Conservation (phyloP, 2,113 vertebrate genomes). For the Sarotherodon lohbergeri region DNA sequence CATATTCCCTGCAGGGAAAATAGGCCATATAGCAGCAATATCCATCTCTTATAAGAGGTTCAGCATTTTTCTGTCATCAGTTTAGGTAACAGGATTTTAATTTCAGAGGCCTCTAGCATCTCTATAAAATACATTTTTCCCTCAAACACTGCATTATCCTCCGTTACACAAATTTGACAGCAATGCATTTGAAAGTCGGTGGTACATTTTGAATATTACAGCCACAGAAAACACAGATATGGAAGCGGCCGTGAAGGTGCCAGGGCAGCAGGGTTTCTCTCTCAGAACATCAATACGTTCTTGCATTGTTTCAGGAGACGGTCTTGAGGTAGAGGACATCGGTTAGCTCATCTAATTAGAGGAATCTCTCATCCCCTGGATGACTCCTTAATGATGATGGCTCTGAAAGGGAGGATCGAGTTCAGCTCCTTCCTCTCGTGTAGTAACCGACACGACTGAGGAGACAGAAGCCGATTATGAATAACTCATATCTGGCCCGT, state of each 20-base stretch:
- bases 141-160: background rate
- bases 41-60: background rate
- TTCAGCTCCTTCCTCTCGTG: constrained; percentile 80
- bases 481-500: background rate
- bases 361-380: constrained; percentile 60
- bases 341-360: background rate
- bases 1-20: background rate
- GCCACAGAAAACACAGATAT: background rate
- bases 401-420: constrained; percentile 79
- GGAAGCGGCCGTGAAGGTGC: background rate
- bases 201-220: background rate
- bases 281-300: background rate
- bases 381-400: constrained; percentile 50
- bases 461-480: constrained; percentile 23
- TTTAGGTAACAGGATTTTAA: background rate
- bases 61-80: background rate
- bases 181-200: background rate
- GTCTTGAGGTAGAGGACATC: constrained; percentile 32
- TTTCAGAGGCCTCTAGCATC: background rate
- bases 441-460: constrained; percentile 80
- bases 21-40: background rate
- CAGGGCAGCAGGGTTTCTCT: background rate
- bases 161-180: background rate
- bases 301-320: background rate
- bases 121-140: background rate